Evolutionary conservation across 1,140 invertebrate species (phyloP), one percentile per base, ranked within the genome.

Genomic region (Pseudomyrmex cubaensis): DNA sequence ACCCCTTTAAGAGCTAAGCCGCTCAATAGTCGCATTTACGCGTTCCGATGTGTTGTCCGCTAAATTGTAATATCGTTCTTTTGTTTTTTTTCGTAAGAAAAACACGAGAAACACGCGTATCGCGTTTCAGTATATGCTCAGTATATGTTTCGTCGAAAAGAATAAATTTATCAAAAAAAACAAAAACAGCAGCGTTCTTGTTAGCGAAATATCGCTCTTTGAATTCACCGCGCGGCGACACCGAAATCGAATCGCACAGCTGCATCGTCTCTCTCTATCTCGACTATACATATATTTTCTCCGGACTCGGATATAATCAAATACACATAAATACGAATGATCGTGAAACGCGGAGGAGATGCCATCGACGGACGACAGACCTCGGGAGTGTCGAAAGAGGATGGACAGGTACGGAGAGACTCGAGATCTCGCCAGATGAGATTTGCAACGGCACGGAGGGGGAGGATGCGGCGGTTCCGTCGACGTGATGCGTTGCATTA

Each of bases 401-500:
- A 17, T 69, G 61, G 82, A 75, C 62, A 83, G 63, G 63, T 15
- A n/a, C 46, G 74, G 56, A 15, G 54, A 62, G 70, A 75, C 64
- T 50, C 64, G 25, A 13, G 69, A 92, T 91, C 91, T 67, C 76
- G 74, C 84, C 87, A 90, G 91, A 91, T 88, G 92, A 92, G 92
- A 93, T 92, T 93, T 91, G 90, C 87, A 89, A 72, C 73, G 35
- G 82, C 54, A 5, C 2, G 63, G 52, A 48, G 15, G 10, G 8
- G 0, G 5, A 35, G 35, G 35, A 35, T 4, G 77, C 88, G 84
- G 86, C 86, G 89, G 87, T 91, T 92, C 87, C 88, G 89, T 88
- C 91, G 90, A 93, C 88, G 90, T 87, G 92, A 91, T 91, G 90
- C 89, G 90, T 92, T 93, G 92, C 91, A 93, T 93, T 93, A 93